Evolutionary conservation across 2,113 vertebrate genomes (phyloP).

Genomic region (Chloroceryle aenea): DNA sequence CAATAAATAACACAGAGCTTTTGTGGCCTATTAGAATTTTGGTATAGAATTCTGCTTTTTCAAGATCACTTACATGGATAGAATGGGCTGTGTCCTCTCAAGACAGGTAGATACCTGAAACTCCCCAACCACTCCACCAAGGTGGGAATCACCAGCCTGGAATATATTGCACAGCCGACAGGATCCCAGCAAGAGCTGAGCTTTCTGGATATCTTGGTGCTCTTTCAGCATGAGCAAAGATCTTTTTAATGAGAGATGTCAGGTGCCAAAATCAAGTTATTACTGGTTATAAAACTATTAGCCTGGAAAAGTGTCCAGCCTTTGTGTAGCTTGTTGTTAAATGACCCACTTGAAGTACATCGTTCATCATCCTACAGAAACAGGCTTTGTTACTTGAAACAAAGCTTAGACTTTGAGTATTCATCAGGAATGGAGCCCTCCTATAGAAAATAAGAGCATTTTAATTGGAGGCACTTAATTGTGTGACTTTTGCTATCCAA

Average conservation of each 20-base stretch:
- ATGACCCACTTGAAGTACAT: background rate
- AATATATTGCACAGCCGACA: background rate
- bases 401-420: background rate
- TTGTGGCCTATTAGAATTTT: background rate
- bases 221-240: background rate
- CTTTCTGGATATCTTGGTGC: background rate
- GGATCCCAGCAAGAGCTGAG: background rate
- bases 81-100: background rate
- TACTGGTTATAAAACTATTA: conserved; percentile 1
- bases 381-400: conserved; percentile 12
- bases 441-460: background rate
- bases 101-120: background rate
- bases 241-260: conserved; percentile 2
- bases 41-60: background rate
- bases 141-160: background rate
- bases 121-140: background rate
- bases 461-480: background rate
- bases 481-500: background rate
- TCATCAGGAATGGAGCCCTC: background rate
- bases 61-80: background rate
- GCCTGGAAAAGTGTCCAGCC: background rate
- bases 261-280: conserved; percentile 13
- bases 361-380: background rate
- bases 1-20: background rate
- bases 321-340: conserved; percentile 7